Percentiles rank a stretch among this genome's conserved stretches.
Conservation (phyloP, 2,113 vertebrate genomes). For the Pseudorectes ferrugineus region DNA sequence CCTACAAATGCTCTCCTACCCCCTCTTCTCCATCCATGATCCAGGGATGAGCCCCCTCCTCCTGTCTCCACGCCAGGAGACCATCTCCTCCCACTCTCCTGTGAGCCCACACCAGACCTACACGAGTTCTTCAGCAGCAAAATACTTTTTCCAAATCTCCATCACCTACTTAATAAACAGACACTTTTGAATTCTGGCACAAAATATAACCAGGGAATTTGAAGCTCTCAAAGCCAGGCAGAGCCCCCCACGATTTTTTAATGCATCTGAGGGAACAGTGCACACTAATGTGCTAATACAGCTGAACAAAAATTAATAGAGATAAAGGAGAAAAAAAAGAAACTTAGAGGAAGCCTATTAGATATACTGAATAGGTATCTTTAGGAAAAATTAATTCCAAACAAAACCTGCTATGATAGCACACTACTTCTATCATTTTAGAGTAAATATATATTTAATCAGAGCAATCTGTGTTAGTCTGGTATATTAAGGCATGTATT, state of each 20-base stretch:
- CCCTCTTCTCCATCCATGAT: not conserved
- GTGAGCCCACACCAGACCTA: rapidly evolving
- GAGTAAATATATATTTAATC: not conserved
- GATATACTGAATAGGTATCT: not conserved
- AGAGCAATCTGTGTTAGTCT: constrained; percentile 56
- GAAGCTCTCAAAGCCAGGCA: not conserved
- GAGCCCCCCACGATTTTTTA: not conserved
- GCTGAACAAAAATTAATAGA: not conserved
- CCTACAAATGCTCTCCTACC: not conserved
- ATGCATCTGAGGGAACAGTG: not conserved
- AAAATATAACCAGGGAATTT: not conserved
- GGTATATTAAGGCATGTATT: constrained; percentile 29
- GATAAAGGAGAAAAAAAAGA: not conserved
- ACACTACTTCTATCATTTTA: not conserved
- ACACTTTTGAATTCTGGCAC: not conserved
- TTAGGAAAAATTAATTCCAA: not conserved
- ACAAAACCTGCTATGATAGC: not conserved
- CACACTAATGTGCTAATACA: not conserved
- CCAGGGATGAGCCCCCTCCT: not conserved
- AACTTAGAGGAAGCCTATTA: not conserved
- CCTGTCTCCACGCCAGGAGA: not conserved
- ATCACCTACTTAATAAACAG: not conserved
- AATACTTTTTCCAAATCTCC: not conserved
- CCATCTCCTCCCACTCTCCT: not conserved
- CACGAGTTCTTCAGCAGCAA: not conserved